phyloP scores from a whole-genome alignment of 2,888 invertebrate species.

The Marronus borbonicus region DNA sequence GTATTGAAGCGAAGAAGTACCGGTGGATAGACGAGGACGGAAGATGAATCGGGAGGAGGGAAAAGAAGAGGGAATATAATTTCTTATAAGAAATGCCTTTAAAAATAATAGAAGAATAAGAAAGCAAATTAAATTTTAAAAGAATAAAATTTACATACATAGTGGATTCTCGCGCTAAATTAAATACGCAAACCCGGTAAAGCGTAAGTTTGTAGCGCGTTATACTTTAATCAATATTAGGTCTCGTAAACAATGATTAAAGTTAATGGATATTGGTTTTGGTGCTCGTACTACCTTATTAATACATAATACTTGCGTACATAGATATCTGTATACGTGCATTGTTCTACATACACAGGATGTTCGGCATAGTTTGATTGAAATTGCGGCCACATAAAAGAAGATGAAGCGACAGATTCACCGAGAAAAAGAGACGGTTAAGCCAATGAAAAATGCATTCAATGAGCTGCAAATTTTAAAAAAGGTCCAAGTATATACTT shows the following conservation, averaged over 20 bases:
- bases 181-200: constrained; percentile 58
- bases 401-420: not conserved
- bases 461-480: too few species aligned
- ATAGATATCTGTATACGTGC: not conserved
- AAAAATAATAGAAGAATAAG: constrained; percentile 61
- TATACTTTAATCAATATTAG: constrained; percentile 64
- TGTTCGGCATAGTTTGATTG: not conserved
- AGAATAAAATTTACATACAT: constrained; percentile 66
- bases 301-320: not conserved
- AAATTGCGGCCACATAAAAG: not conserved
- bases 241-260: constrained; percentile 64
- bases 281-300: constrained; percentile 55
- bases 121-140: constrained; percentile 64
- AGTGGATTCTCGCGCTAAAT: constrained; percentile 62
- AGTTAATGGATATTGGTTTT: constrained; percentile 63
- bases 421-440: too few species aligned
- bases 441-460: too few species aligned
- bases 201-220: constrained; percentile 59
- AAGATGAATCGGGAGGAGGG: not conserved
- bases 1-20: not conserved
- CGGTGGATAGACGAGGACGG: not conserved
- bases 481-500: too few species aligned
- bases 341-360: not conserved
- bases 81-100: constrained; percentile 57
- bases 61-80: constrained; percentile 27